A percentile compares a stretch with the other conserved stretches of the same genome.
phyloP scores from a whole-genome alignment of 2,888 invertebrate species.

The Athalia cordata region DNA sequence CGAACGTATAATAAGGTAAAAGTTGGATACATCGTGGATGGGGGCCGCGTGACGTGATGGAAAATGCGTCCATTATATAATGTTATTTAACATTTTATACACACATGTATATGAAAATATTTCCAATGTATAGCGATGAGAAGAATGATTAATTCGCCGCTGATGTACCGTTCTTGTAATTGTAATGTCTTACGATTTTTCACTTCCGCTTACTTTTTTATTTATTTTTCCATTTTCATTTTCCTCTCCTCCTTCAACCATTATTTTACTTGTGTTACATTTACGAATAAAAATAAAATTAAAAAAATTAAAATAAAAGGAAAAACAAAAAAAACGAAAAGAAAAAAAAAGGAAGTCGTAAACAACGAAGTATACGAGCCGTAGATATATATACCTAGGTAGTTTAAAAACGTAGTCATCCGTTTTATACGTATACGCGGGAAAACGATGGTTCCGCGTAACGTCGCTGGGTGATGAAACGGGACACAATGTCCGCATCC shows the following conservation, averaged over 20 bases:
- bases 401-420: slow-evolving; percentile 23
- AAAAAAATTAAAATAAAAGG: too few species aligned
- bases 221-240: too few species aligned
- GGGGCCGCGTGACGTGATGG: slow-evolving; percentile 11
- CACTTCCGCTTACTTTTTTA: too few species aligned
- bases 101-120: too few species aligned
- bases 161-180: too few species aligned
- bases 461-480: slow-evolving; percentile 12
- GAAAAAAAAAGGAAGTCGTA: background rate
- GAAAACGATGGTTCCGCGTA: slow-evolving; percentile 3
- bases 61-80: background rate
- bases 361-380: background rate
- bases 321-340: background rate
- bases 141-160: too few species aligned
- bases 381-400: background rate
- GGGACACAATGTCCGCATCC: background rate
- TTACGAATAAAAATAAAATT: too few species aligned
- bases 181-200: too few species aligned
- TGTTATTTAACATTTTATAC: too few species aligned
- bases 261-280: too few species aligned
- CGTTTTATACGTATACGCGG: background rate
- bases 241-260: too few species aligned
- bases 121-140: too few species aligned
- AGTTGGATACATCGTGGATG: background rate
- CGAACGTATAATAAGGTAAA: background rate